Base-by-base conservation (phyloP, 2,888 invertebrate species). In the Nebria salina region DNA sequence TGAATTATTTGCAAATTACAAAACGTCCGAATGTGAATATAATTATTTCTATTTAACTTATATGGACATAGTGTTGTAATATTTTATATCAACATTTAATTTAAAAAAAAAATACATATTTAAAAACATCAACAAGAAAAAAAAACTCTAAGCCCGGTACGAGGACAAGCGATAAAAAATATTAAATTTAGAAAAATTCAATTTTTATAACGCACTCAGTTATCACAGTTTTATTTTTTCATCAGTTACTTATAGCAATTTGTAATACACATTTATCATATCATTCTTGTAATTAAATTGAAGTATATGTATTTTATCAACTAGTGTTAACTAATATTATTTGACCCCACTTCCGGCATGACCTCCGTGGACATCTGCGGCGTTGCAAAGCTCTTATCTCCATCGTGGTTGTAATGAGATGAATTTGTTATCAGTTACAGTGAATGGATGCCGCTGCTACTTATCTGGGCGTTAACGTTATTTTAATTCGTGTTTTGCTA, bases 1-100 rank as follows among this genome's bases (percentile, higher is more conserved):
- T 42, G 70, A 77, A 77, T 72, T 72, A 77, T 77, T 77, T 76
- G 76, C 76, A 76, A 76, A 68, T 76, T 43, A 20, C 42, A 20
- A 66, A 9, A 66, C 54, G 54, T 11, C 54, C 26, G 70, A 34
- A 70, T 70, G 70, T 15, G 70, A 70, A n/a, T 34, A 34, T 70
- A 70, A 70, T 70, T 70, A 70, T 70, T 70, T 70, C 70, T 2
- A 70, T 70, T 70, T 54, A 54, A 54, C 54, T 54, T 54, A 54
- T 54, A 8, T 54, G 2, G 11, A 54, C 13, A 54, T 8, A 4
- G 7, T 54, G 13, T 13, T 34, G 2, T 5, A 34, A 34, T 34
- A 34, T 4, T 34, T 34, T 5, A 34, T 4, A 34, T 34, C 34
- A 34, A 34, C 34, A 20, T 20, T 20, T 34, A 34, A 34, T 34